Conservation (phyloP, 2,797 vertebrate genomes). For the Chiloscyllium punctatum region DNA sequence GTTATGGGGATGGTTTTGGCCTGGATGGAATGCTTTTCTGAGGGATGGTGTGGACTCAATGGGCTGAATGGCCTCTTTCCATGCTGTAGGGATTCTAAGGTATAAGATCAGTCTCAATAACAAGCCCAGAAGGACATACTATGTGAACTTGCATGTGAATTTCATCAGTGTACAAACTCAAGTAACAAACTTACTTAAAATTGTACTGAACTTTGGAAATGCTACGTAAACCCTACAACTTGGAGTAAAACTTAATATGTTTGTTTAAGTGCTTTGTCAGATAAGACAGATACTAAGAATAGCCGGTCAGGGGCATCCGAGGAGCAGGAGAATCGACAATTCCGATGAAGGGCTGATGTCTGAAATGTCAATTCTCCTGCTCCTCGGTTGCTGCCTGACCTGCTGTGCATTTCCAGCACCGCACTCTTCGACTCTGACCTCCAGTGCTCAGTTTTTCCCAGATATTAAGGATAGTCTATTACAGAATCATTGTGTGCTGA, state of each 20-base stretch:
- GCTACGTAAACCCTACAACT: background rate
- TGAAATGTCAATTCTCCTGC: too few species aligned
- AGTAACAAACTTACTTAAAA: background rate
- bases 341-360: too few species aligned
- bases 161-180: background rate
- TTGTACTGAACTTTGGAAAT: background rate
- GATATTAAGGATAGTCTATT: background rate
- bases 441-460: too few species aligned
- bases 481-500: background rate
- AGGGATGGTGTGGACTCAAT: too few species aligned
- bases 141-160: background rate
- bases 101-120: background rate
- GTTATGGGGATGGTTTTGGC: too few species aligned
- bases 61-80: too few species aligned
- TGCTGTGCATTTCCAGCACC: too few species aligned
- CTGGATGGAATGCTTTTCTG: too few species aligned
- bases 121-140: background rate
- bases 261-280: background rate
- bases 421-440: too few species aligned
- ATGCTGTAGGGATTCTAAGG: too few species aligned
- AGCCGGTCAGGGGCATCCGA: background rate
- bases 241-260: background rate
- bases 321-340: too few species aligned
- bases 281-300: background rate
- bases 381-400: too few species aligned